A percentile compares a stretch with the other conserved stretches of the same genome.
phyloP scores from a whole-genome alignment of 1,140 invertebrate species.

The Oryctes rhinoceros region DNA sequence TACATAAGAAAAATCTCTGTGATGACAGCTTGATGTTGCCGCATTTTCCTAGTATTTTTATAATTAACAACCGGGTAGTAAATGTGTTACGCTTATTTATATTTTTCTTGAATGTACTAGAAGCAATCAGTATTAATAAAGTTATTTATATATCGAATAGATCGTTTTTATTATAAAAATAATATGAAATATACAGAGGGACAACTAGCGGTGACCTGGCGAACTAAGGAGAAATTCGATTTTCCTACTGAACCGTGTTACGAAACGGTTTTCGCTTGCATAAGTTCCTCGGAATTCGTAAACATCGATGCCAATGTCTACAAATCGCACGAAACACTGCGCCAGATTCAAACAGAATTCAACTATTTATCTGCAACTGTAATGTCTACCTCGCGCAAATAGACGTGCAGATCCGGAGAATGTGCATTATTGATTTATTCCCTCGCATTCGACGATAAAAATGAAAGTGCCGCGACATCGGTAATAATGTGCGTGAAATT shows the following conservation, averaged over 20 bases:
- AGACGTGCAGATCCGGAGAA: neutral
- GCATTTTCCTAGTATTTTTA: neutral
- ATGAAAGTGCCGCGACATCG: conserved; percentile 17
- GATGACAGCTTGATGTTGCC: conserved; percentile 17
- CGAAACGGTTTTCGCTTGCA: neutral
- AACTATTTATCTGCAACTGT: too few relatives aligned
- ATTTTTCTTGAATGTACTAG: neutral
- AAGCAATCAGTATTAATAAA: conserved; percentile 20
- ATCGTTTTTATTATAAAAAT: neutral
- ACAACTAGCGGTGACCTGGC: conserved; percentile 11
- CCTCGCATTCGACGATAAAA: neutral
- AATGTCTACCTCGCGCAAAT: too few relatives aligned
- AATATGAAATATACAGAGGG: neutral
- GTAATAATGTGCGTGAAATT: conserved; percentile 18
- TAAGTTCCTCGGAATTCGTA: neutral
- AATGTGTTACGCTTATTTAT: neutral
- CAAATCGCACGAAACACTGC: neutral
- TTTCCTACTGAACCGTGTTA: neutral
- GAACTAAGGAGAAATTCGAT: conserved; percentile 37
- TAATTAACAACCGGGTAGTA: neutral
- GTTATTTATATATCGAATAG: neutral
- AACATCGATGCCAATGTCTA: neutral
- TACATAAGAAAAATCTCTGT: conserved; percentile 34
- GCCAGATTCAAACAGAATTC: too few relatives aligned
- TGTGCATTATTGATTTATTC: conserved; percentile 18